Evolutionary conservation across 2,797 vertebrate genomes (phyloP).

Genomic region (Discoglossus pictus): DNA sequence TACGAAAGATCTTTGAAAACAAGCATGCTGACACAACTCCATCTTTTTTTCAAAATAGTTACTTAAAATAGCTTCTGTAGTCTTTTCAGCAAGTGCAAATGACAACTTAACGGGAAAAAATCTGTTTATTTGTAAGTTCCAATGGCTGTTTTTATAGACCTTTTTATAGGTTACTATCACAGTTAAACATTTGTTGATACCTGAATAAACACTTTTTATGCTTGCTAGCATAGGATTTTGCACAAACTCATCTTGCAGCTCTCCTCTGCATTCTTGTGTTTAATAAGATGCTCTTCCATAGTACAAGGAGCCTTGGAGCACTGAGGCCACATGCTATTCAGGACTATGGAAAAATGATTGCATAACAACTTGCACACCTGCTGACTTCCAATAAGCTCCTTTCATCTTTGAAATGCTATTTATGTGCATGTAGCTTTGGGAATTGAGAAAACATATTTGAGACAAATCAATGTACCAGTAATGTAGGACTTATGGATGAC

Average conservation of each 20-base stretch:
- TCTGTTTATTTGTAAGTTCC: constrained; percentile 18
- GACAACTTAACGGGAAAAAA: too few species aligned
- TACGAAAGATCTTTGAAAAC: constrained; percentile 3
- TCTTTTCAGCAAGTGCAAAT: constrained; percentile 2
- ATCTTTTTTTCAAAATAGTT: constrained; percentile 26
- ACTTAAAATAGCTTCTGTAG: neutral
- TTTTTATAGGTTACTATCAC: constrained; percentile 29
- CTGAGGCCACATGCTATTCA: too few species aligned
- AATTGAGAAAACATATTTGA: too few species aligned
- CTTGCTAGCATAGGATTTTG: neutral
- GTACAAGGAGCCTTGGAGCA: neutral
- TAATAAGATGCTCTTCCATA: neutral
- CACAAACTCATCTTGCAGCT: constrained; percentile 11
- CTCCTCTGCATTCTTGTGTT: constrained; percentile 1
- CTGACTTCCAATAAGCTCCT: neutral
- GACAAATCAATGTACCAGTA: too few species aligned
- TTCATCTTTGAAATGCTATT: neutral
- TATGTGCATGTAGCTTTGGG: too few species aligned
- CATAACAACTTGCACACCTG: neutral
- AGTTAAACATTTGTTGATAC: constrained; percentile 21
- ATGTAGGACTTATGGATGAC: too few species aligned
- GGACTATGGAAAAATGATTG: neutral
- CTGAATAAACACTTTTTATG: neutral
- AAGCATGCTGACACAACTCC: neutral
- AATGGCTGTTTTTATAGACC: constrained; percentile 14